Evolutionary conservation across 2,113 vertebrate species (phyloP).

Genomic region (Falcunculus frontatus): DNA sequence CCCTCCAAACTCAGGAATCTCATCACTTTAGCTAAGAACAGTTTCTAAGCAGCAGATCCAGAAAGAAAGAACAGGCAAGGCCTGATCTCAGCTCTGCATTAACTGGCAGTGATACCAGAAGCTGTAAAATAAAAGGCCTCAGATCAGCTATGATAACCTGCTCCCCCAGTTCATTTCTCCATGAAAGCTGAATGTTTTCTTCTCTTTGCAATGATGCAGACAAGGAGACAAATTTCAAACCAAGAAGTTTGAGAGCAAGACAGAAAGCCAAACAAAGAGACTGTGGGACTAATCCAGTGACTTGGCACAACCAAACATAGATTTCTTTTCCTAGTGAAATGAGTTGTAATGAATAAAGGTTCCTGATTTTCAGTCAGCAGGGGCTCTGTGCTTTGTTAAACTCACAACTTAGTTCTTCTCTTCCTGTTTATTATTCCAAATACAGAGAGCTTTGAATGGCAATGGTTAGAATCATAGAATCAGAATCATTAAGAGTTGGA

Average conservation of each 20-base stretch:
- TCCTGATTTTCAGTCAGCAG: neutral
- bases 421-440: neutral
- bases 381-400: neutral
- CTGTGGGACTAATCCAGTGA: neutral
- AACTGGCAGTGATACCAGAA: neutral
- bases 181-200: neutral
- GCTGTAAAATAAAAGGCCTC: neutral
- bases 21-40: neutral
- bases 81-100: neutral
- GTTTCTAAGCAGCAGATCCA: neutral
- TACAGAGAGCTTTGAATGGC: neutral
- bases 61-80: neutral
- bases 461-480: neutral
- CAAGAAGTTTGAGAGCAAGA: neutral
- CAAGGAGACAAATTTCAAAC: neutral
- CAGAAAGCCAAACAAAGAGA: neutral
- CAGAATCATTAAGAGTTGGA: neutral
- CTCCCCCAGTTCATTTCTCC: neutral
- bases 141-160: neutral
- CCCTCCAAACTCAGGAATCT: neutral
- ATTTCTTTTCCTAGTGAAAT: neutral
- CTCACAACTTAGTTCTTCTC: neutral
- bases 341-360: slow-evolving; percentile 39
- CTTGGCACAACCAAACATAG: neutral
- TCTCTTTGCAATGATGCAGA: neutral